A percentile compares a stretch with the other conserved stretches of the same genome.
Evolutionary conservation across 2,888 invertebrate genomes (phyloP).

Genomic region (Iphiclides podalirius): DNA sequence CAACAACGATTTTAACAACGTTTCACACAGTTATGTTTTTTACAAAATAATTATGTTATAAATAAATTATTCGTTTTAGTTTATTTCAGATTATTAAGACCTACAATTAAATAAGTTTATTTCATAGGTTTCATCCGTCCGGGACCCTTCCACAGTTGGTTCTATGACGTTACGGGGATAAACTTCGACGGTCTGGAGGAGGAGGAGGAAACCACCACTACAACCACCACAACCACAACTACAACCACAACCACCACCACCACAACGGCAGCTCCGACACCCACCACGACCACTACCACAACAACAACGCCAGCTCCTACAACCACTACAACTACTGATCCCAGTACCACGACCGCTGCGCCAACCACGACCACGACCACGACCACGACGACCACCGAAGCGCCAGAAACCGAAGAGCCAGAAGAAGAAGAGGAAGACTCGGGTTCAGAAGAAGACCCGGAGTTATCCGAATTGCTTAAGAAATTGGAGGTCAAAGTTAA

Average conservation of each 20-base stretch:
- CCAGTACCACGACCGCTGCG: slow-evolving; percentile 4
- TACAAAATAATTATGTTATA: no score
- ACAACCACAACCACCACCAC: slow-evolving; percentile 10
- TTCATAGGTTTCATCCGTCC: slow-evolving; percentile 59
- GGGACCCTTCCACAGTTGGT: slow-evolving; percentile 63
- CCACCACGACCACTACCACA: slow-evolving; percentile 1
- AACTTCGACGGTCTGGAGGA: slow-evolving; percentile 58
- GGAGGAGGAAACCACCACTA: slow-evolving; percentile 35
- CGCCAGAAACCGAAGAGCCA: slow-evolving; percentile 18
- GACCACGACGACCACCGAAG: slow-evolving; percentile 20
- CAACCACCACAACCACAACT: slow-evolving; percentile 24
- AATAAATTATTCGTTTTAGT: no score
- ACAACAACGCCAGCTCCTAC: slow-evolving; percentile 24
- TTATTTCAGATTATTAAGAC: no score
- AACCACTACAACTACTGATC: background rate
- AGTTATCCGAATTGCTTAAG: slow-evolving; percentile 53
- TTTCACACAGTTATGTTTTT: no score
- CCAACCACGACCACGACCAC: slow-evolving; percentile 12
- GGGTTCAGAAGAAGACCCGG: slow-evolving; percentile 43
- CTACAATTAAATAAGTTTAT: no score
- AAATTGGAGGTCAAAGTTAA: slow-evolving; percentile 61
- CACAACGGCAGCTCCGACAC: background rate
- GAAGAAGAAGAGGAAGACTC: slow-evolving; percentile 20
- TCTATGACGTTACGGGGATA: slow-evolving; percentile 49
- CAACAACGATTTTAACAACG: no score